A percentile compares a stretch with the other conserved stretches of the same genome.
These are phyloP conservation scores for Agonopterix alstromeriana DNA, from an alignment of 2,888 invertebrate genomes.

Conservation along the genomic window DNA sequence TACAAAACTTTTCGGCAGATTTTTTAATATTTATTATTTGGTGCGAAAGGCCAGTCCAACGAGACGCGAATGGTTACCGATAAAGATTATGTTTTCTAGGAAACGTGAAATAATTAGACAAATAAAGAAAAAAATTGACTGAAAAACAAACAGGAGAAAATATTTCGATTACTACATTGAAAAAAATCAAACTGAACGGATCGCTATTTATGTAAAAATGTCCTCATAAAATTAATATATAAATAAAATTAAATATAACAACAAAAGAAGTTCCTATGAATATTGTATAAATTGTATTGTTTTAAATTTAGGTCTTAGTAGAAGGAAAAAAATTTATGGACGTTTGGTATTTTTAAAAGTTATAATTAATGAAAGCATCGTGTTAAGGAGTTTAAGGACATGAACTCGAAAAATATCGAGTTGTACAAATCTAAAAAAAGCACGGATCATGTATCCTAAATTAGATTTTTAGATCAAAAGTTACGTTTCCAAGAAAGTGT, in stretches of 20 bases:
- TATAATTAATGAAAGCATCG: conserved; percentile 60
- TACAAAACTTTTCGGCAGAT: conserved; percentile 65
- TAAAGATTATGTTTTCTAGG: conserved; percentile 63
- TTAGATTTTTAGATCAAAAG: conserved; percentile 69
- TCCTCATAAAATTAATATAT: conserved; percentile 75
- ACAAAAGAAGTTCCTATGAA: conserved; percentile 77
- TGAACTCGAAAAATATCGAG: conserved; percentile 40
- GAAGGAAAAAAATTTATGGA: conserved; percentile 71
- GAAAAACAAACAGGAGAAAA: conserved; percentile 34
- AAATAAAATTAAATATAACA: conserved; percentile 73
- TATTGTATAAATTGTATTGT: conserved; percentile 76
- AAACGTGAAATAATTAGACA: conserved; percentile 56
- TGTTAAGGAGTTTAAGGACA: conserved; percentile 66
- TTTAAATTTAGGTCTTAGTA: conserved; percentile 76
- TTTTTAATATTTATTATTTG: conserved; percentile 47
- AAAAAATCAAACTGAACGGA: conserved; percentile 62
- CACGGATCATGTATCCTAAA: conserved; percentile 74
- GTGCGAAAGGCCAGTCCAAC: conserved; percentile 54
- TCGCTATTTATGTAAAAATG: conserved; percentile 76
- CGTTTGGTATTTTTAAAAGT: conserved; percentile 74
- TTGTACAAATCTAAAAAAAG: conserved; percentile 61
- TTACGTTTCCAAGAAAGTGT: conserved; percentile 75
- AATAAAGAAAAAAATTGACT: conserved; percentile 44
- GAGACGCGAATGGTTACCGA: conserved; percentile 51
- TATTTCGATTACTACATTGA: conserved; percentile 18